Base-by-base conservation (phyloP, 2,888 invertebrate genomes). In the Idaea biselata region DNA sequence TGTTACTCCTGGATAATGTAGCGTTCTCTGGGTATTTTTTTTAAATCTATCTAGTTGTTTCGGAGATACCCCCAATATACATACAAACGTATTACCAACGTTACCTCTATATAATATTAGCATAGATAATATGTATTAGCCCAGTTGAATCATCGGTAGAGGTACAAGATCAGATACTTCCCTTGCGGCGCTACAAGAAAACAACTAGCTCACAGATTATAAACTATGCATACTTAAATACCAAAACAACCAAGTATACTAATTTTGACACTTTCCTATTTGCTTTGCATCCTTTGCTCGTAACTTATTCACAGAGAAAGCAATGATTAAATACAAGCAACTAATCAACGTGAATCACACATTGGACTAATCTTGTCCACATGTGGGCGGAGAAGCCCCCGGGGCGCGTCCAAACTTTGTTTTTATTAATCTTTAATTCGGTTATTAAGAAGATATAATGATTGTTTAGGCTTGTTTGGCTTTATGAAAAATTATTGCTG, bases 341-440 rank as follows among this genome's bases (percentile, higher is more conserved):
- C 44, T 44, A 44, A 44, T 44, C 44, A 44, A 56, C 18, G 56
- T 56, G 56, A 56, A 56, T 56, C 18, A 56, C 56, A 56, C 18
- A 18, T 56, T 56, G 14, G 14, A 44, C 44, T 11, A 44, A 14
- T 14, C 44, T 44, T 44, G 44, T 44, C 44, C 44, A 56, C 18
- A 18, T 18, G 56, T 56, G 18, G 56, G 56, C 56, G 56, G 14
- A 56, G 18, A 18, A 18, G 56, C 56, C 56, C 18, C 18, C 56
- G 5, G 56, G 56, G 56, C 18, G 18, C 18, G 17, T 56, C 18
- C 4, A 56, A 55, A 56, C 18, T 56, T 18, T 56, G 14, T 56
- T 56, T 56, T 18, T 18, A 18, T 56, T 56, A 56, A 56, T 56
- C 56, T 56, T 56, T 56, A 56, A 56, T 56, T 56, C 18, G 17